phyloP scores from a whole-genome alignment of 2,888 invertebrate genomes.

The Conomelus anceps region DNA sequence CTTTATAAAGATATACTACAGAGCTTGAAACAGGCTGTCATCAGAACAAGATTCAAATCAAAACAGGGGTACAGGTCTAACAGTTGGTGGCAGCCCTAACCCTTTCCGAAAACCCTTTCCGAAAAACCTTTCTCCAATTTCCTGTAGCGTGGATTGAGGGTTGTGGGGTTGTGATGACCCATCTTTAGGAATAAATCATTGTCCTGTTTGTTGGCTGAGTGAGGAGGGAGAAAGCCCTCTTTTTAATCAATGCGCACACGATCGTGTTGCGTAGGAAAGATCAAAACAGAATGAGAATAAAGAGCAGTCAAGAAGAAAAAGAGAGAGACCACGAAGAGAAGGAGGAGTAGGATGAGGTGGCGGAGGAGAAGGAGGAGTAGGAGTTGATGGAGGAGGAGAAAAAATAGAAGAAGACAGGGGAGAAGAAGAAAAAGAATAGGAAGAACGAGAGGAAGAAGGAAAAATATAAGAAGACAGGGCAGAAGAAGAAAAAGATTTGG shows the following conservation, averaged over 20 bases:
- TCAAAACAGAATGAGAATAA: background rate
- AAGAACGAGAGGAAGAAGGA: background rate
- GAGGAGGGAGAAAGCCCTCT: too few relatives aligned
- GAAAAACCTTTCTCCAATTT: background rate
- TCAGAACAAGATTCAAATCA: background rate
- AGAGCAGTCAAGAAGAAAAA: background rate
- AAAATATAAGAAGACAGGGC: too few relatives aligned
- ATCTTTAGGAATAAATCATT: background rate
- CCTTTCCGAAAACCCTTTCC: background rate
- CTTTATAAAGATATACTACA: background rate
- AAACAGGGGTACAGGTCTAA: background rate
- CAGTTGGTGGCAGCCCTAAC: background rate
- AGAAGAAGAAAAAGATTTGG: too few relatives aligned
- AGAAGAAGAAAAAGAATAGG: background rate
- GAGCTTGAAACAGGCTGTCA: background rate
- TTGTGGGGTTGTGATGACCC: background rate
- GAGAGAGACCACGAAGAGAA: background rate
- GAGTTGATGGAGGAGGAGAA: too few relatives aligned
- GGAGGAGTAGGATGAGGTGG: background rate
- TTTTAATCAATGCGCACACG: background rate
- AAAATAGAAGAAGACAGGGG: background rate
- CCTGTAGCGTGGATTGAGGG: background rate
- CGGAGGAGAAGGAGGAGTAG: too few relatives aligned
- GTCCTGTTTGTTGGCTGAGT: too few relatives aligned
- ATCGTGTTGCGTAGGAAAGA: background rate